These are phyloP conservation scores for Enteromius paludinosus DNA, from an alignment of 2,797 vertebrate species.

Conservation along the genomic window DNA sequence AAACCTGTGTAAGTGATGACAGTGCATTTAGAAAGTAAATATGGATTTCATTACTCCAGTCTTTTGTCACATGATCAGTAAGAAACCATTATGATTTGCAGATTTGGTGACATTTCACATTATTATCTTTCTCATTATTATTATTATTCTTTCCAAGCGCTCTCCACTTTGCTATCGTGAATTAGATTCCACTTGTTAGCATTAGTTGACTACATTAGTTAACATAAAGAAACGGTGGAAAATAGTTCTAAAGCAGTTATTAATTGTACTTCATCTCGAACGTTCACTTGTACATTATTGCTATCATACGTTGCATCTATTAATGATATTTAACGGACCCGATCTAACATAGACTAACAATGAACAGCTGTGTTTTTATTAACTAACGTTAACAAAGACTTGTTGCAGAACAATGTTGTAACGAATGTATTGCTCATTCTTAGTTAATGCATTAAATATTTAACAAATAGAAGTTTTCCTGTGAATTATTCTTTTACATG, in stretches of 20 bases:
- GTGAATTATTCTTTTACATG: conserved; percentile 21
- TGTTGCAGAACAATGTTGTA: neutral
- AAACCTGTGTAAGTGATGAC: neutral
- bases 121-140: neutral
- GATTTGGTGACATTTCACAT: neutral
- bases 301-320: neutral
- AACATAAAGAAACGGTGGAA: neutral
- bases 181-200: neutral
- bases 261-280: neutral
- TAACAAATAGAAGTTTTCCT: neutral
- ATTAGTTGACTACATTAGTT: neutral
- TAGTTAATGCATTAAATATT: neutral
- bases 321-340: neutral
- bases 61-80: neutral
- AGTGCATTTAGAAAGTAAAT: neutral
- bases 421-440: neutral
- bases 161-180: neutral
- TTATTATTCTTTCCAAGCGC: neutral
- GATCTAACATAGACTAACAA: neutral
- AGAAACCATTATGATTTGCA: neutral
- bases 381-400: neutral
- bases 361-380: neutral
- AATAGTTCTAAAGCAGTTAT: neutral
- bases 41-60: neutral
- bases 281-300: neutral